These are phyloP conservation scores for Lepidocyrtinus sp. DNA, from an alignment of 2,888 invertebrate genomes.

Conservation along the genomic window DNA sequence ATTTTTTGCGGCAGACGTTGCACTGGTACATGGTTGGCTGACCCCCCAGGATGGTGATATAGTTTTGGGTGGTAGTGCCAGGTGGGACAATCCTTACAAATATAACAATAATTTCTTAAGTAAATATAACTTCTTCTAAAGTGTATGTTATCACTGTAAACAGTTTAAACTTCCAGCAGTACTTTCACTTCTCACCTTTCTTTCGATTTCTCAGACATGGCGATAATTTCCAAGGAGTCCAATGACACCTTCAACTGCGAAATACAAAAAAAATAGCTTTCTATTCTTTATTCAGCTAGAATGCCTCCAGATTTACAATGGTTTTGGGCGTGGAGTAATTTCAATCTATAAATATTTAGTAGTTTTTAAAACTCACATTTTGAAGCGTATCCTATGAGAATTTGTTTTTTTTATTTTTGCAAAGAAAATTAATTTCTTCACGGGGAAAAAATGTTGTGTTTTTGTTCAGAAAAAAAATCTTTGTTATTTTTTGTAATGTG, in stretches of 20 bases:
- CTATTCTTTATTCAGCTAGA: background rate
- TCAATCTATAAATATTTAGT: too few species aligned
- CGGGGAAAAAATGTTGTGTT: too few species aligned
- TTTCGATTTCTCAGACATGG: constrained; percentile 3
- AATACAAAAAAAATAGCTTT: background rate
- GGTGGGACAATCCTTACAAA: constrained; percentile 2
- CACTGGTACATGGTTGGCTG: constrained; percentile 76
- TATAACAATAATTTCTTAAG: too few species aligned
- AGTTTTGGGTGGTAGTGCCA: background rate
- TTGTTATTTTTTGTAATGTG: background rate
- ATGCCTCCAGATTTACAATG: too few species aligned
- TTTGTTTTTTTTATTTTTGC: constrained; percentile 4
- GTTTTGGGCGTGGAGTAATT: too few species aligned
- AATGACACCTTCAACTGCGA: constrained; percentile 6
- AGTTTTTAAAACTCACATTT: too few species aligned
- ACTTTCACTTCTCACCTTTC: constrained; percentile 1
- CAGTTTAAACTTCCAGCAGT: too few species aligned
- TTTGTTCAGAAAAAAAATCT: background rate
- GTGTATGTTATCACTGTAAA: too few species aligned
- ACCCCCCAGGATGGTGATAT: background rate
- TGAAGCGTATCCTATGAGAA: too few species aligned
- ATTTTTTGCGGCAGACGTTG: constrained; percentile 79
- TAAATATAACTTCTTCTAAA: too few species aligned
- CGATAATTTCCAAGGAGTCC: background rate
- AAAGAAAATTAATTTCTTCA: constrained; percentile 10